phyloP scores from a whole-genome alignment of 2,888 invertebrate species.

The Scotopteryx bipunctaria region DNA sequence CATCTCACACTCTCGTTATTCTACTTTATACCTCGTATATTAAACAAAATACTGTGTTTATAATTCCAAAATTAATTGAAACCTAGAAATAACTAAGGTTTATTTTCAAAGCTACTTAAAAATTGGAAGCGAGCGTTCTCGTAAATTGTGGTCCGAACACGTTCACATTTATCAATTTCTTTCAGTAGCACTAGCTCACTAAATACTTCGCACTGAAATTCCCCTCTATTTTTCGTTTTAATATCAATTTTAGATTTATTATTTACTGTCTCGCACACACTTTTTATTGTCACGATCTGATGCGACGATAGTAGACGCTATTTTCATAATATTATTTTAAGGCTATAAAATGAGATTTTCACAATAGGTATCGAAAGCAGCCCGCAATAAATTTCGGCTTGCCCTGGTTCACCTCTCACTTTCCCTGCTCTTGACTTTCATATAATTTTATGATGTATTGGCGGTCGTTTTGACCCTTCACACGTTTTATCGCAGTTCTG shows the following conservation, averaged over 20 bases:
- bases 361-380: constrained; percentile 80
- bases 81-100: constrained; percentile 28
- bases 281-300: constrained; percentile 28
- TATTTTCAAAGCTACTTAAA: constrained; percentile 30
- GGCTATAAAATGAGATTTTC: constrained; percentile 66
- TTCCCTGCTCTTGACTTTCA: constrained; percentile 81
- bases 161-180: constrained; percentile 24
- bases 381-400: constrained; percentile 74
- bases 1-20: constrained; percentile 4
- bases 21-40: too few relatives aligned
- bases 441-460: constrained; percentile 83
- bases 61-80: constrained; percentile 26
- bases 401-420: constrained; percentile 75
- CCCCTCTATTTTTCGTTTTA: constrained; percentile 14
- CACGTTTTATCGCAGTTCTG: constrained; percentile 73
- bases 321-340: constrained; percentile 70
- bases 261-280: constrained; percentile 14
- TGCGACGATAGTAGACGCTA: constrained; percentile 54
- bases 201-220: constrained; percentile 19
- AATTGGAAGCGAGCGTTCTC: constrained; percentile 15
- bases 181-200: constrained; percentile 20
- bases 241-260: constrained; percentile 22
- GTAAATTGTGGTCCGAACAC: constrained; percentile 21
- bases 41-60: neutral
- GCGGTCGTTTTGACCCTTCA: constrained; percentile 77